Percentiles rank a stretch among this genome's conserved stretches.
These are phyloP conservation scores for Dynastes hyllus DNA, from an alignment of 2,888 invertebrate genomes.

Conservation along the genomic window DNA sequence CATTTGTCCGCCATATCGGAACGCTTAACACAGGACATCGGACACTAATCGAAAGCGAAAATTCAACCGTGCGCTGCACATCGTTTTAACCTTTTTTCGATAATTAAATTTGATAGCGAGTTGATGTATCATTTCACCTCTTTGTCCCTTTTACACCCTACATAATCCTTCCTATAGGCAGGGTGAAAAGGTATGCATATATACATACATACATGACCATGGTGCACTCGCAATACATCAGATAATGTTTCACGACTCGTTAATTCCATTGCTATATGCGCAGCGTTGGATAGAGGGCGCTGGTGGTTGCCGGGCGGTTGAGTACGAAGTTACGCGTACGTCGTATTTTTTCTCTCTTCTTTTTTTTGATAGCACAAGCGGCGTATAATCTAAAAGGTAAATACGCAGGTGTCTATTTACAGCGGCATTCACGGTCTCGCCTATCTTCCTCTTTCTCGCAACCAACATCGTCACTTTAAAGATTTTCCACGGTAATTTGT, in stretches of 20 bases:
- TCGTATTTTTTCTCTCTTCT: not conserved
- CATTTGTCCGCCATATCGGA: too few species aligned
- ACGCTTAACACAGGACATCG: too few species aligned
- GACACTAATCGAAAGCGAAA: conserved; percentile 17
- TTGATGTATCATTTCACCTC: conserved; percentile 14
- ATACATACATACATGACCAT: not conserved
- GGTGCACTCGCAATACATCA: conserved; percentile 7
- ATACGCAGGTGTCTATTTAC: conserved; percentile 33
- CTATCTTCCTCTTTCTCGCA: not conserved
- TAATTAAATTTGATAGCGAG: conserved; percentile 25
- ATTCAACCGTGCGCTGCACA: not conserved
- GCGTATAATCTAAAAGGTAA: conserved; percentile 28
- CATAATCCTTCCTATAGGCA: too few species aligned
- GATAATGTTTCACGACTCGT: conserved; percentile 32
- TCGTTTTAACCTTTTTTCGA: conserved; percentile 27
- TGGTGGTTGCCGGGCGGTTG: not conserved
- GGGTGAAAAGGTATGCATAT: not conserved
- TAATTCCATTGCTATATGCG: conserved; percentile 23
- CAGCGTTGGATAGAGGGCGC: not conserved
- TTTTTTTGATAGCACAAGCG: not conserved
- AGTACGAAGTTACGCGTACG: conserved; percentile 15
- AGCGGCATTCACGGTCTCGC: conserved; percentile 19
- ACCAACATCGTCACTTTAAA: not conserved
- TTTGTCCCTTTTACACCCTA: not conserved
- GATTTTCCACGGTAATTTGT: conserved; percentile 21